Evolutionary conservation across 2,797 vertebrate species (phyloP).

Genomic region (Anabas testudineus): DNA sequence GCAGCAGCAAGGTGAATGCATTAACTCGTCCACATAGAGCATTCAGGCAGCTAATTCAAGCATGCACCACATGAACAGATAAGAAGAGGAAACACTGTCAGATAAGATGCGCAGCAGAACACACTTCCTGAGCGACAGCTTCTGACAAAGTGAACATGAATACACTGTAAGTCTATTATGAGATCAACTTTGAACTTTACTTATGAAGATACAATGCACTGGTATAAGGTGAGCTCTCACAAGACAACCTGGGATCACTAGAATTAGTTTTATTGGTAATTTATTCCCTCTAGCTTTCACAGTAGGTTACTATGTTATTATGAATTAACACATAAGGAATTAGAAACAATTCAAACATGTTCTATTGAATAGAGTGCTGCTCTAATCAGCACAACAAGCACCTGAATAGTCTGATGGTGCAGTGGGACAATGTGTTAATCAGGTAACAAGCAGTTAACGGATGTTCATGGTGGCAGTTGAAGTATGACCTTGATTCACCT

Average conservation of each 20-base stretch:
- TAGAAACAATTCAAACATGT: neutral
- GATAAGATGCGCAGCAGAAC: constrained; percentile 13
- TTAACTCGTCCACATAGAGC: neutral
- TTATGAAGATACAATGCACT: no score
- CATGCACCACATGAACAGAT: constrained; percentile 9
- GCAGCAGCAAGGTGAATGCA: constrained; percentile 6
- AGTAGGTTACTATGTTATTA: neutral
- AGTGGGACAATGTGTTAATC: constrained; percentile 9
- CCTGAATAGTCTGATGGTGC: no score
- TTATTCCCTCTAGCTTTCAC: neutral
- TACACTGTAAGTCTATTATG: no score
- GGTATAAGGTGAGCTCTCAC: no score
- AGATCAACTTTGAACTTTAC: neutral
- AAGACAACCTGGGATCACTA: no score
- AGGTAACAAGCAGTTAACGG: constrained; percentile 16
- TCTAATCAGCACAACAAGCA: neutral
- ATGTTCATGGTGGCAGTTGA: constrained; percentile 35
- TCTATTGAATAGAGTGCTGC: neutral
- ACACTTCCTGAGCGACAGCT: constrained; percentile 19
- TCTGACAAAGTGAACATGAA: neutral
- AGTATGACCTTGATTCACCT: constrained; percentile 24
- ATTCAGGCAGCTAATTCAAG: constrained; percentile 24
- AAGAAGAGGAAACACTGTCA: neutral
- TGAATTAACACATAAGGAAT: neutral
- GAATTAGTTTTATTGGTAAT: no score